Conservation (phyloP, 2,113 vertebrate species). For the Nothoprocta perdicaria region DNA sequence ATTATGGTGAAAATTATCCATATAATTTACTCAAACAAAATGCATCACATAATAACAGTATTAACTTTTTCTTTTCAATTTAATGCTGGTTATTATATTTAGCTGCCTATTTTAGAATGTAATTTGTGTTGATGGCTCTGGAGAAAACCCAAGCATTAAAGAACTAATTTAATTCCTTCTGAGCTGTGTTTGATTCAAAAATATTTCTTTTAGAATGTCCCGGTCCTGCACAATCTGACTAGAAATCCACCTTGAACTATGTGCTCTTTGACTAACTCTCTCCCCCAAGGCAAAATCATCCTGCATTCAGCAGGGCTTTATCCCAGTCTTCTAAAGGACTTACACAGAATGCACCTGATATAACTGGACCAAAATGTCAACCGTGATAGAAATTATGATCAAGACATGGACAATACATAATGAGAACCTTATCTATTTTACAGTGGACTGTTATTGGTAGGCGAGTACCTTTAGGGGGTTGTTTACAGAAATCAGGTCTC, state of each 20-base stretch:
- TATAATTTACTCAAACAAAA: constrained; percentile 67
- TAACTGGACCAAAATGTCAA: constrained; percentile 70
- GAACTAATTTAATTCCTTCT: constrained; percentile 81
- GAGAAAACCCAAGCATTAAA: constrained; percentile 80
- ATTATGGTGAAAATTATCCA: constrained; percentile 35
- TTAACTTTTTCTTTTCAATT: constrained; percentile 72
- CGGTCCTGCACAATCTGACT: constrained; percentile 39
- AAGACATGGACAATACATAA: constrained; percentile 60
- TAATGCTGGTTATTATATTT: constrained; percentile 79
- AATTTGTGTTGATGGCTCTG: constrained; percentile 81
- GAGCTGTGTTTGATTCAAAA: constrained; percentile 67
- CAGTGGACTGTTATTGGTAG: constrained; percentile 29
- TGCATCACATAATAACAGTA: constrained; percentile 56
- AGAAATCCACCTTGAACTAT: constrained; percentile 68
- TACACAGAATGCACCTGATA: constrained; percentile 53
- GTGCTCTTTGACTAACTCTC: constrained; percentile 61
- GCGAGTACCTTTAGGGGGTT: constrained; percentile 56
- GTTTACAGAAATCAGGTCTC: constrained; percentile 69
- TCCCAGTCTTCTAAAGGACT: constrained; percentile 66
- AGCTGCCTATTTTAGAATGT: constrained; percentile 77
- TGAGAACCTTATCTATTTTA: constrained; percentile 69
- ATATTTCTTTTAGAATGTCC: constrained; percentile 63
- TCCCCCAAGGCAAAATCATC: constrained; percentile 69
- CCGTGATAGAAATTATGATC: constrained; percentile 73
- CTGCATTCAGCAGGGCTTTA: constrained; percentile 65